Conservation (phyloP, 1,140 invertebrate genomes). For the Agrypnia vestita region DNA sequence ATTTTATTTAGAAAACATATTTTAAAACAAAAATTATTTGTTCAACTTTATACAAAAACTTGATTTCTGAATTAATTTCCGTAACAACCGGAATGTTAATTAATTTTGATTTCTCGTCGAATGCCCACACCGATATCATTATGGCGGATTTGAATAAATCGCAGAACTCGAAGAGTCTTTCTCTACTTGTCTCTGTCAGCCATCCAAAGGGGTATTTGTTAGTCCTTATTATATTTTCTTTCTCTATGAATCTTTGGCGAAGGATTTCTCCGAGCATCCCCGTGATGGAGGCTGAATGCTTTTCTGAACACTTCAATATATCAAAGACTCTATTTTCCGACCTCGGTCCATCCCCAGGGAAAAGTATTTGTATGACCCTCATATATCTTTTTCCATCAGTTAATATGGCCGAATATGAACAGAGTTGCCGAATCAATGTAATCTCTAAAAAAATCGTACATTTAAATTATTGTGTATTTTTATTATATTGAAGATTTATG, state of each 20-base stretch:
- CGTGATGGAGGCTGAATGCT: conserved; percentile 7
- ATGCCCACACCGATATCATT: too few species aligned
- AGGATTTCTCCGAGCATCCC: neutral
- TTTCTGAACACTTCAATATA: conserved; percentile 22
- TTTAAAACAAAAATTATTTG: too few species aligned
- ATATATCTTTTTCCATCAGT: neutral
- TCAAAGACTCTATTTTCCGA: neutral
- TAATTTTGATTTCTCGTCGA: too few species aligned
- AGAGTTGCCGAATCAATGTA: too few species aligned
- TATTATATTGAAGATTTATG: too few species aligned
- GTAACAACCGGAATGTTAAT: too few species aligned
- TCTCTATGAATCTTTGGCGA: conserved; percentile 6
- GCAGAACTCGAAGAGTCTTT: neutral
- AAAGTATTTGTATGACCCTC: conserved; percentile 6
- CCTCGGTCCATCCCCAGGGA: neutral
- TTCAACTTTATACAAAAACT: too few species aligned
- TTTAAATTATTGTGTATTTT: too few species aligned
- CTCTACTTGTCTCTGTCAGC: neutral
- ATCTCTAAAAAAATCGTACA: too few species aligned
- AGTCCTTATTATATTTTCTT: neutral
- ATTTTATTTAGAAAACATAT: too few species aligned
- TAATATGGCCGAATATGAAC: neutral
- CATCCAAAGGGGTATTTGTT: conserved; percentile 3
- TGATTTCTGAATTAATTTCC: too few species aligned
- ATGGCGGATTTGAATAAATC: too few species aligned